Percentiles rank a stretch among this genome's conserved stretches.
Evolutionary conservation across 2,113 vertebrate species (phyloP).

Genomic region (Ascaphus truei): DNA sequence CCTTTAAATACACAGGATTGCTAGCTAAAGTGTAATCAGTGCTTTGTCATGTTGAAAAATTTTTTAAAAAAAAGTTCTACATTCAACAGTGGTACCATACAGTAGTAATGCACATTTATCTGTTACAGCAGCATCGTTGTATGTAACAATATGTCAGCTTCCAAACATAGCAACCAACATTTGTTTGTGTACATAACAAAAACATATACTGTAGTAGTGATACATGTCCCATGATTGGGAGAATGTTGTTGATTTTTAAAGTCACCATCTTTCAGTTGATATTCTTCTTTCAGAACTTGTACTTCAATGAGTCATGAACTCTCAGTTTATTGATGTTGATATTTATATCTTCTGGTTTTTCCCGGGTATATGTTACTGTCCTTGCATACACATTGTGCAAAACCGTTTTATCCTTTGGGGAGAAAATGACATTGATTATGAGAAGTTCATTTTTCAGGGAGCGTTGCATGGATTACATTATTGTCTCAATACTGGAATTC

Average conservation of each 20-base stretch:
- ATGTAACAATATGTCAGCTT: conserved; percentile 44
- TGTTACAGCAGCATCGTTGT: conserved; percentile 67
- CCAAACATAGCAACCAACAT: conserved; percentile 47
- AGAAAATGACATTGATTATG: conserved; percentile 57
- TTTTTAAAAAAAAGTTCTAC: conserved; percentile 77
- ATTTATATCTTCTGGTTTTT: conserved; percentile 84
- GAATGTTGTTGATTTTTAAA: conserved; percentile 34
- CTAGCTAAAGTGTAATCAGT: conserved; percentile 71
- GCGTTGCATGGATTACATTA: neutral
- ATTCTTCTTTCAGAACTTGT: conserved; percentile 61
- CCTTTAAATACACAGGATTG: conserved; percentile 48
- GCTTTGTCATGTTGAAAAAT: conserved; percentile 57
- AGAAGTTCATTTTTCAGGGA: neutral
- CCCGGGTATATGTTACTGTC: conserved; percentile 87
- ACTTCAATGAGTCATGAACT: conserved; percentile 74
- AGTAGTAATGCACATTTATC: conserved; percentile 73
- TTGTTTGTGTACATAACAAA: no score
- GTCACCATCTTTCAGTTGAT: conserved; percentile 44
- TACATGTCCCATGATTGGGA: no score
- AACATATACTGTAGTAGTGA: no score
- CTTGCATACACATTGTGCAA: conserved; percentile 83
- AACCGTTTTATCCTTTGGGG: conserved; percentile 70
- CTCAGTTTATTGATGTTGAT: conserved; percentile 81
- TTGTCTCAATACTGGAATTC: neutral
- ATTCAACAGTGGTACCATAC: conserved; percentile 62